A percentile compares a stretch with the other conserved stretches of the same genome.
phyloP scores from a whole-genome alignment of 2,113 vertebrate genomes.

The Mastomys coucha region DNA sequence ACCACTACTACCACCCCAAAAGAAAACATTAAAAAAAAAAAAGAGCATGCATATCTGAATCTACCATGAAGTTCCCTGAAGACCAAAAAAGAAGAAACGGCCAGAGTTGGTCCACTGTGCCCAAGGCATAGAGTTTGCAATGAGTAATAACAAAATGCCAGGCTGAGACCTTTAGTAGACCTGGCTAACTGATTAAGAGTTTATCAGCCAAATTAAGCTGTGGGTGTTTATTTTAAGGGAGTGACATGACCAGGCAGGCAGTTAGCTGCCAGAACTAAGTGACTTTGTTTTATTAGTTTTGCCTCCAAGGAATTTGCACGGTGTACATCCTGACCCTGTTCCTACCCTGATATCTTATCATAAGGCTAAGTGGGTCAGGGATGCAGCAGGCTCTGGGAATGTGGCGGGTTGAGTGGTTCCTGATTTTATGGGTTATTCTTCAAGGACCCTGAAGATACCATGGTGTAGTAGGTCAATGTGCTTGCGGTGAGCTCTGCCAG shows the following conservation, averaged over 20 bases:
- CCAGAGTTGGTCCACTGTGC: background rate
- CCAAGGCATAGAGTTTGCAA: background rate
- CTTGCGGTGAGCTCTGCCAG: background rate
- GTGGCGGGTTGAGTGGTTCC: background rate
- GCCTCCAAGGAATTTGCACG: background rate
- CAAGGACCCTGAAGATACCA: background rate
- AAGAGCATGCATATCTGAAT: background rate
- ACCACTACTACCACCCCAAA: background rate
- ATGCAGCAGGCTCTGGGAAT: background rate
- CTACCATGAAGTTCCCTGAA: background rate
- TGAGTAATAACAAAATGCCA: background rate
- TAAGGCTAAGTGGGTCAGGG: conserved; percentile 11
- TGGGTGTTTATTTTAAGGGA: background rate
- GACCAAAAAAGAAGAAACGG: no score
- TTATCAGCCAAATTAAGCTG: background rate
- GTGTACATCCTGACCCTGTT: background rate
- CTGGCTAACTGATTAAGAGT: background rate
- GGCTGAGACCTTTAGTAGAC: background rate
- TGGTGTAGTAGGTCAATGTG: background rate
- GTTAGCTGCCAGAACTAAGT: conserved; percentile 17
- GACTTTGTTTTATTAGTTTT: conserved; percentile 31
- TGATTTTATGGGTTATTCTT: background rate
- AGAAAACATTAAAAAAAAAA: background rate
- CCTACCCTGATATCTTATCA: background rate
- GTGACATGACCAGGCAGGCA: background rate